A percentile compares a stretch with the other conserved stretches of the same genome.
These are phyloP conservation scores for Zapornia atra DNA, from an alignment of 2,113 vertebrate species.

Conservation along the genomic window DNA sequence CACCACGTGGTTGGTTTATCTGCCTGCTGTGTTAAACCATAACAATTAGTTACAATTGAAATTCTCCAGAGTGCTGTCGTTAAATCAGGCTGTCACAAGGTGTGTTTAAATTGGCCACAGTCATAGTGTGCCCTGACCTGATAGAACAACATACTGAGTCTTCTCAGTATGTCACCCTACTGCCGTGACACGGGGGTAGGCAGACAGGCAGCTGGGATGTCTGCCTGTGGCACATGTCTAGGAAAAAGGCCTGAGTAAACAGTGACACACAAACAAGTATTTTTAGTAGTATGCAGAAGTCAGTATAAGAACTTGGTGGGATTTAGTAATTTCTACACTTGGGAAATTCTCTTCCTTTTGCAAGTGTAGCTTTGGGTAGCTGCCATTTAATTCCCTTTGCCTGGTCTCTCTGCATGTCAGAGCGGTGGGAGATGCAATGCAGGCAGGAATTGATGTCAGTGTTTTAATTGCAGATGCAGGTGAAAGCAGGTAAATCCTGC, in stretches of 20 bases:
- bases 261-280: neutral
- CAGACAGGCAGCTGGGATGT: neutral
- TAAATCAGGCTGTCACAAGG: neutral
- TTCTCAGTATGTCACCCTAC: fast-evolving
- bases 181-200: neutral
- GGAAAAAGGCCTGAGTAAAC: neutral
- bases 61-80: neutral
- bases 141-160: fast-evolving
- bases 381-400: neutral
- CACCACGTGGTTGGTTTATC: no score
- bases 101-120: neutral
- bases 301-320: neutral
- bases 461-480: neutral
- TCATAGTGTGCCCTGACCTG: neutral
- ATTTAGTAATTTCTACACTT: neutral
- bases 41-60: neutral
- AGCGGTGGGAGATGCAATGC: neutral
- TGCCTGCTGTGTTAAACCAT: no score
- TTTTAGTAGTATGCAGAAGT: neutral
- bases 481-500: neutral
- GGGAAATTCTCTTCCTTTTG: neutral
- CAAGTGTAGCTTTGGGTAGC: neutral
- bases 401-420: neutral
- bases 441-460: neutral
- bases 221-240: neutral